Evolutionary conservation across 2,797 vertebrate genomes (phyloP), one percentile per base, ranked within the genome.

Genomic region (Gambelia wislizenii): DNA sequence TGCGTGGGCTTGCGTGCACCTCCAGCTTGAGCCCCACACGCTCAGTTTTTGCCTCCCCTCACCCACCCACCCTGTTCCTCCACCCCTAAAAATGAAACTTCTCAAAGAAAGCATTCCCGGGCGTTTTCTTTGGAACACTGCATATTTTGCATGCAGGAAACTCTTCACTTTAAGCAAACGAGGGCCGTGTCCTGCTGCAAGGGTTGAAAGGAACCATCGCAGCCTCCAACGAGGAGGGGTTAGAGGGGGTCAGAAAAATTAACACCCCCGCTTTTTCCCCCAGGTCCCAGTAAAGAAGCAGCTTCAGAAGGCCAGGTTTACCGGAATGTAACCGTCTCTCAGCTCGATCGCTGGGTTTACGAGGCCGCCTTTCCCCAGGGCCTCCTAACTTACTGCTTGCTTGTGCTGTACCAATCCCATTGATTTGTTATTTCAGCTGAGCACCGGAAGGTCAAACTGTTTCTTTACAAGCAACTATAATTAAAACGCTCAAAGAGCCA

Each of bases 361-460:
- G 97, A 96, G 96, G 96, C 96, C 95, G 95, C 92, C 93, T 97
- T 97, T 97, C 98, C 98, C 97, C 96, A 96, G 98, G 98, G 98
- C 97, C 97, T 97, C 96, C 96, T 98, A 97, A 95, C 97, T 98
- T 96, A 94, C 97, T 93, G 95, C 94, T 97, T 96, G 97, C 97
- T 97, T 96, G 96, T 97, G 96, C 96, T 97, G 96, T 97, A 97
- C 97, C 98, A 97, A 97, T 97, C 98, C 97, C 96, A 96, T 95
- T 98, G 98, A 98, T 98, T 98, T 98, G 97, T 97, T 97, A 97
- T 97, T 97, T 98, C 97, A 97, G 97, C 96, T 97, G 97, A 98
- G 97, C 97, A 97, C 97, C 97, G 98, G 98, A 98, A 98, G 98
- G 98, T 98, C 97, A 98, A 98, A 98, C 97, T 98, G 96, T 97